Base-by-base conservation (phyloP, 2,113 vertebrate genomes). In the Semicossyphus pulcher region DNA sequence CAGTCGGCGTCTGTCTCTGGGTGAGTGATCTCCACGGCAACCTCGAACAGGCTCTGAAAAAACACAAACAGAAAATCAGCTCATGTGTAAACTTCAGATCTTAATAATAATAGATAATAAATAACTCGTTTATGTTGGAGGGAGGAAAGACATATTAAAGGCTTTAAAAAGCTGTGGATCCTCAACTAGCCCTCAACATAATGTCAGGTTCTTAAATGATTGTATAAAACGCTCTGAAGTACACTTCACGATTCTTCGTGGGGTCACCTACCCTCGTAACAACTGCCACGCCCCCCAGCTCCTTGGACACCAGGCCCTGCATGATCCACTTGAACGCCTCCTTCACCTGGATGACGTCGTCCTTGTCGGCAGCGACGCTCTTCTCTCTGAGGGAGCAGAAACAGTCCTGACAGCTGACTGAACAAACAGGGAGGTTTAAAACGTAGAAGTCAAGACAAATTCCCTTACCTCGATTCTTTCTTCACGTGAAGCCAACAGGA, bases 261-360 rank as follows among this genome's bases (percentile, higher is more conserved):
- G 21, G 8, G 10, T 10, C 21, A n/a, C 78, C 20, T 86, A 97
- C 98, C 94, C 96, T 99, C 86, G 94, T 93, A 63, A 97, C 93
- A 64, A 95, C 92, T 41, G 95, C 91, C 42, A 96, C 94, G 37
- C 95, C 94, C 32, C 94, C 93, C 85, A 99, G 88, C 78, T 95
- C 94, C 83, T 95, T 95, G 20, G 95, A 91, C 34, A 99, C 83
- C 52, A 94, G 91, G 57, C 95, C 94, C 81, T 99, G 96, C 86
- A 96, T 93, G 80, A 96, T 92, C 97, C 97, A 99, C 76, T 98
- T 99, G 86, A 95, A 99, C 44, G 96, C 97, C 86, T 99, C 97
- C 86, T 99, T 99, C 80, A 99, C 94, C 84, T 95, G 96, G 86
- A 98, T 70, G 56, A 96, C 82, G 67, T 97, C 96, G 51, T 95